phyloP scores from a whole-genome alignment of 2,113 vertebrate genomes.

The Callocephalon fimbriatum region DNA sequence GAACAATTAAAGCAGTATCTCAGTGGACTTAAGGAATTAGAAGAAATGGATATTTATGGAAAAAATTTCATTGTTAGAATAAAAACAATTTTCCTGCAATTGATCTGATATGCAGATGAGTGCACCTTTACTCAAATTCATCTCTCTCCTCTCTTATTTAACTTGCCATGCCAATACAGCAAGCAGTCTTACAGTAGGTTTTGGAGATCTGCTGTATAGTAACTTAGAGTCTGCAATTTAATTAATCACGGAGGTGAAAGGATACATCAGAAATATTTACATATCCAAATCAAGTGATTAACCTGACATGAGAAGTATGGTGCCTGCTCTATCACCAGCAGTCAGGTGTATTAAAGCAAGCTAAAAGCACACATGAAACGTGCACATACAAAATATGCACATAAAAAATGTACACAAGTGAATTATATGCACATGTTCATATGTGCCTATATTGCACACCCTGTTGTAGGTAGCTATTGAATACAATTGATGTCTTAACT shows the following conservation, averaged over 20 bases:
- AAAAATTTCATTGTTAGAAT: conserved; percentile 32
- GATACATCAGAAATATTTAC: conserved; percentile 14
- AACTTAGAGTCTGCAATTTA: background rate
- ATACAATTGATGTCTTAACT: conserved; percentile 36
- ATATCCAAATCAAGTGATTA: background rate
- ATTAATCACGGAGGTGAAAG: background rate
- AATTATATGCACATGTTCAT: background rate
- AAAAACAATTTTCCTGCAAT: conserved; percentile 33
- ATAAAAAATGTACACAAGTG: background rate
- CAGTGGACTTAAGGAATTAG: conserved; percentile 50
- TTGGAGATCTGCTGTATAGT: background rate
- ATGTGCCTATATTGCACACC: background rate
- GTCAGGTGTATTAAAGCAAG: background rate
- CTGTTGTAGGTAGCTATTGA: conserved; percentile 30
- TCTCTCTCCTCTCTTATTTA: background rate
- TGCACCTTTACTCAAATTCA: background rate
- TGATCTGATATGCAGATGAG: conserved; percentile 19
- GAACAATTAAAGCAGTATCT: conserved; percentile 54
- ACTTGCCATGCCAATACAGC: background rate
- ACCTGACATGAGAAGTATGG: background rate
- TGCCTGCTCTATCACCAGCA: conserved; percentile 32
- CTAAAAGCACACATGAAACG: conserved; percentile 14
- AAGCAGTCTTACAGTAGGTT: background rate
- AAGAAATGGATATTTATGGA: conserved; percentile 54
- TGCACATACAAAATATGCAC: background rate